Conservation (phyloP, 1,140 invertebrate species). For the Spodoptera frugiperda region DNA sequence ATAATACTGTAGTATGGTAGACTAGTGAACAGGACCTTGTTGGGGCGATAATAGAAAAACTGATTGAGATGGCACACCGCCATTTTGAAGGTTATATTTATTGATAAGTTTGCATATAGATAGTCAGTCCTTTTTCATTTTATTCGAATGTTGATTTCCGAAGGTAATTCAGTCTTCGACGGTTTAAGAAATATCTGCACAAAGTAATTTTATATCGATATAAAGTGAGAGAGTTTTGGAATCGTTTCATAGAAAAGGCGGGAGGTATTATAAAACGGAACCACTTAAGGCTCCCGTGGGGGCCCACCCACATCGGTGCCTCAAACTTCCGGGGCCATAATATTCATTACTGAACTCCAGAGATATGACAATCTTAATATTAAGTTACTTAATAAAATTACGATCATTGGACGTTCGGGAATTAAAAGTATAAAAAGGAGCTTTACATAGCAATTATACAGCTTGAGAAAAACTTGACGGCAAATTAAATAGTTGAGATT, state of each 20-base stretch:
- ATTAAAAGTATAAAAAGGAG: slow-evolving; percentile 4
- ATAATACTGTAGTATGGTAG: background rate
- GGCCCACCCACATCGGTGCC: slow-evolving; percentile 31
- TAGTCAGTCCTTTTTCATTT: too few species aligned
- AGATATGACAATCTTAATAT: slow-evolving; percentile 37
- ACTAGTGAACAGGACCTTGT: background rate
- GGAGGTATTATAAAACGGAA: slow-evolving; percentile 34
- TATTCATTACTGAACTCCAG: slow-evolving; percentile 26
- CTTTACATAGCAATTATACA: slow-evolving; percentile 19
- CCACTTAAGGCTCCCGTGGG: slow-evolving; percentile 9
- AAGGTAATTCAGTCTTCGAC: too few species aligned
- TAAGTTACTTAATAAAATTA: slow-evolving; percentile 31
- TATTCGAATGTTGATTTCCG: too few species aligned
- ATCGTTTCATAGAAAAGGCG: slow-evolving; percentile 23
- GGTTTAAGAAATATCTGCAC: background rate
- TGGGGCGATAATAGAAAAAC: too few species aligned
- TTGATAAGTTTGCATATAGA: too few species aligned
- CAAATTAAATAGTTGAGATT: too few species aligned
- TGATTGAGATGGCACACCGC: too few species aligned
- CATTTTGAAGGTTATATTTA: too few species aligned
- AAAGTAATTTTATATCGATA: background rate
- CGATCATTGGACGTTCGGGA: slow-evolving; percentile 5
- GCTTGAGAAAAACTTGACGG: background rate
- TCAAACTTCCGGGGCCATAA: slow-evolving; percentile 35
- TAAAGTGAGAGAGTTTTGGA: background rate